These are phyloP conservation scores for Thaumetopoea pityocampa DNA, from an alignment of 1,140 invertebrate genomes.

Conservation along the genomic window DNA sequence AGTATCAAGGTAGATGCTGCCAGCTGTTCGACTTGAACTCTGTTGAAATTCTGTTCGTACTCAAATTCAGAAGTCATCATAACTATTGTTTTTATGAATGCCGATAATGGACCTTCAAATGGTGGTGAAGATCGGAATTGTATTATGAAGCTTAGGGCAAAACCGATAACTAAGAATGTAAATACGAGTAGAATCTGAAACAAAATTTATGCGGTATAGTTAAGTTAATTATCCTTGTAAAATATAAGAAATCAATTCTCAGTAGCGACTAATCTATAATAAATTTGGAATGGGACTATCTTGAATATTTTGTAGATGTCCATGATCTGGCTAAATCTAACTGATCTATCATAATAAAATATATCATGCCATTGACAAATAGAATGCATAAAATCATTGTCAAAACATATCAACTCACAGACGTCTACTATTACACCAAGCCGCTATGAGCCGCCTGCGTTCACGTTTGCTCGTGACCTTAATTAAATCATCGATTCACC, in stretches of 20 bases:
- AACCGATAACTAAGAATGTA: constrained; percentile 74
- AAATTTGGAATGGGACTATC: no score
- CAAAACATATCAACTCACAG: no score
- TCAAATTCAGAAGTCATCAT: constrained; percentile 79
- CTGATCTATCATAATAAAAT: no score
- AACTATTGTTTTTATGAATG: constrained; percentile 75
- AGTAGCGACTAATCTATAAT: no score
- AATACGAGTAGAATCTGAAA: constrained; percentile 72
- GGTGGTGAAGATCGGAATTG: constrained; percentile 63
- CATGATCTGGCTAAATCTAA: no score
- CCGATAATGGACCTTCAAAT: constrained; percentile 65
- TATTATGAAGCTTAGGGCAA: constrained; percentile 76
- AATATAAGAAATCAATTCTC: not conserved
- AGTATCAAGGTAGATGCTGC: constrained; percentile 53
- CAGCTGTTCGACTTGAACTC: constrained; percentile 42
- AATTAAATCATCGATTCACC: no score
- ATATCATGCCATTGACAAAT: no score
- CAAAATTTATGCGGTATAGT: constrained; percentile 7
- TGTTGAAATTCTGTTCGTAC: constrained; percentile 63
- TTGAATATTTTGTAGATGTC: no score
- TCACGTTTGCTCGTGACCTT: no score
- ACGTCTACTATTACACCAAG: no score
- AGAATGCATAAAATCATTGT: no score
- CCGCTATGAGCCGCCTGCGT: no score
- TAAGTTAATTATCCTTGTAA: not conserved